Evolutionary conservation across 2,888 invertebrate genomes (phyloP).

Genomic region (Yponomeuta malinellus): DNA sequence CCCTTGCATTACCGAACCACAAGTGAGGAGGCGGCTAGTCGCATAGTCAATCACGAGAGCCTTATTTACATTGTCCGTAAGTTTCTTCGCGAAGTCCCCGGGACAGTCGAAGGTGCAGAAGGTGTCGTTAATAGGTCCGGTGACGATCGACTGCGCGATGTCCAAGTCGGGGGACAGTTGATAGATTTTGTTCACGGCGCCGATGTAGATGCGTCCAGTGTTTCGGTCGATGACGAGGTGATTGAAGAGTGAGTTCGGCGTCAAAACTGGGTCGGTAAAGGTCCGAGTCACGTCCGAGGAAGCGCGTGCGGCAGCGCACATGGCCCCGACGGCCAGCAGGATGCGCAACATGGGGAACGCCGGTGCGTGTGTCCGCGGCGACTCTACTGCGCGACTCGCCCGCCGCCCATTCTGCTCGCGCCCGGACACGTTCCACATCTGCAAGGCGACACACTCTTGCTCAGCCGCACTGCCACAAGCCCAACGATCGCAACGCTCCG

Average conservation of each 20-base stretch:
- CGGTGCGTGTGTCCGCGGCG: constrained; percentile 64
- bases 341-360: constrained; percentile 69
- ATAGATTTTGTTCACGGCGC: constrained; percentile 93
- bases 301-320: constrained; percentile 73
- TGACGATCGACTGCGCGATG: constrained; percentile 84
- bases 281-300: constrained; percentile 81
- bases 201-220: constrained; percentile 90
- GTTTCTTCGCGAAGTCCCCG: constrained; percentile 81
- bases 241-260: constrained; percentile 84
- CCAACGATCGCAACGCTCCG: constrained; percentile 67
- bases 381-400: constrained; percentile 21
- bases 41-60: constrained; percentile 95
- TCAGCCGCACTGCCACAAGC: constrained; percentile 53
- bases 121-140: constrained; percentile 92
- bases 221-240: constrained; percentile 94
- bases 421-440: constrained; percentile 62
- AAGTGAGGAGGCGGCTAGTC: constrained; percentile 90
- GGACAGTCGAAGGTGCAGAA: constrained; percentile 93
- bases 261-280: constrained; percentile 78
- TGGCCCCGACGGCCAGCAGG: constrained; percentile 74
- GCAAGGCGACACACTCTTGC: constrained; percentile 68
- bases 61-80: constrained; percentile 94
- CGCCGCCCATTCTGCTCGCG: constrained; percentile 59
- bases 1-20: constrained; percentile 94
- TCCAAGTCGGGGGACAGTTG: constrained; percentile 92